phyloP scores from a whole-genome alignment of 2,888 invertebrate genomes.

The Stenotaenia linearis region DNA sequence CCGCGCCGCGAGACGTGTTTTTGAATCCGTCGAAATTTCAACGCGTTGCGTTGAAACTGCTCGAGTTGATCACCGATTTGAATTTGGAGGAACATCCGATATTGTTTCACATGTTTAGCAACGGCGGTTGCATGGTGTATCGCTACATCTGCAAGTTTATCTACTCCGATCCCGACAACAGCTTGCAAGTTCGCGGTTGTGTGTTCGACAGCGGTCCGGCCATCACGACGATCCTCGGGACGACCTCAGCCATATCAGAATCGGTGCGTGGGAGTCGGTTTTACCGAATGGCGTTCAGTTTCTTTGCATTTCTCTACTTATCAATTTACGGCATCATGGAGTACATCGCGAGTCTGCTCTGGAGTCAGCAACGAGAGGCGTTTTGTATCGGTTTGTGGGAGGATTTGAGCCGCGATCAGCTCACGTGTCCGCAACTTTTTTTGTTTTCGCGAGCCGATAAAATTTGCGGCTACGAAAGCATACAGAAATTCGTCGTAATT shows the following conservation, averaged over 20 bases:
- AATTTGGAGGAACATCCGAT: conserved; percentile 64
- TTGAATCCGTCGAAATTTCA: conserved; percentile 59
- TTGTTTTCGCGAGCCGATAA: conserved; percentile 66
- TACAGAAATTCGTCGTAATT: conserved; percentile 60
- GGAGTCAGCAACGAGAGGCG: conserved; percentile 41
- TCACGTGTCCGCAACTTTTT: conserved; percentile 63
- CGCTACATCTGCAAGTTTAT: conserved; percentile 59
- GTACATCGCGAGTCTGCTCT: conserved; percentile 51
- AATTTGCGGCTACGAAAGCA: conserved; percentile 60
- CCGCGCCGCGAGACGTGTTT: conserved; percentile 62
- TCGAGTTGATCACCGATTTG: conserved; percentile 61
- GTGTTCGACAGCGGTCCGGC: conserved; percentile 69
- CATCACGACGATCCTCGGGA: conserved; percentile 30
- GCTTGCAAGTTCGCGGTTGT: conserved; percentile 53
- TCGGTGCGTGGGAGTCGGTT: conserved; percentile 52
- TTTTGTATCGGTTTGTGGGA: conserved; percentile 52
- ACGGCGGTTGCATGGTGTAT: conserved; percentile 68
- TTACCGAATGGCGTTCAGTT: conserved; percentile 30
- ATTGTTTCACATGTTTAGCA: conserved; percentile 68
- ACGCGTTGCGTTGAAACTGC: conserved; percentile 58
- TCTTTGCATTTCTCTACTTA: conserved; percentile 50
- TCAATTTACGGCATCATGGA: conserved; percentile 51
- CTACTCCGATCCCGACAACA: not conserved
- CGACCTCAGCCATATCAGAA: conserved; percentile 54
- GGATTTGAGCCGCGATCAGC: conserved; percentile 52